These are phyloP conservation scores for Misgurnus anguillicaudatus DNA, from an alignment of 2,113 vertebrate genomes.

Conservation along the genomic window DNA sequence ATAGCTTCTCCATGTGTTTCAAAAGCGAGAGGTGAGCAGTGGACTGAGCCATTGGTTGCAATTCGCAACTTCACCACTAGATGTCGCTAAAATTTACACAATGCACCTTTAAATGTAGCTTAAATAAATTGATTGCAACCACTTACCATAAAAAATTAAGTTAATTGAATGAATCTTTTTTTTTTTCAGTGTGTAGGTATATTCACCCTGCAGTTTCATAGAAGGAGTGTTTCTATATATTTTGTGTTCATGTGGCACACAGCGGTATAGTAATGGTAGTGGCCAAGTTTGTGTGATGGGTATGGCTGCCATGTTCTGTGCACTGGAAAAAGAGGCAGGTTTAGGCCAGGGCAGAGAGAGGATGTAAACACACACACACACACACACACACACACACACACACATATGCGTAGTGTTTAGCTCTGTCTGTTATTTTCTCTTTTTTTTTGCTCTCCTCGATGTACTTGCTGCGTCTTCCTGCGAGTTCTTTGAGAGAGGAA, in stretches of 20 bases:
- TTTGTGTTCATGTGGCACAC: constrained; percentile 53
- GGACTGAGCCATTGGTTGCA: no score
- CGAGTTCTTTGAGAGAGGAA: neutral
- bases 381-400: neutral
- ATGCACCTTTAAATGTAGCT: no score
- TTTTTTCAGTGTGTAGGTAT: no score
- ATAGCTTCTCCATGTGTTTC: no score
- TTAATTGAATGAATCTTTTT: no score
- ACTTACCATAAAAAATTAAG: no score
- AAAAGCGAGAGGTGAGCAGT: no score
- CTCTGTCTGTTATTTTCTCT: constrained; percentile 13
- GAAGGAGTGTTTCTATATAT: neutral
- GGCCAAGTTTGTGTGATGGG: constrained; percentile 63
- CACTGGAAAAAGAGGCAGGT: constrained; percentile 1
- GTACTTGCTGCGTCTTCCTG: constrained; percentile 12
- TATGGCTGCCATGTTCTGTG: constrained; percentile 18
- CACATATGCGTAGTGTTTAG: no score
- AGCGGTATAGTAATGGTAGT: constrained; percentile 73
- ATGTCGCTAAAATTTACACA: no score
- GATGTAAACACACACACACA: neutral
- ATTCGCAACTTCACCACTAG: no score
- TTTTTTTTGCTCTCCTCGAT: constrained; percentile 7
- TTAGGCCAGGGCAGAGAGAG: constrained; percentile 10
- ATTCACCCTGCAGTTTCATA: no score
- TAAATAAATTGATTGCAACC: no score